Evolutionary conservation across 2,888 invertebrate species (phyloP).

Genomic region (Hedya salicella): DNA sequence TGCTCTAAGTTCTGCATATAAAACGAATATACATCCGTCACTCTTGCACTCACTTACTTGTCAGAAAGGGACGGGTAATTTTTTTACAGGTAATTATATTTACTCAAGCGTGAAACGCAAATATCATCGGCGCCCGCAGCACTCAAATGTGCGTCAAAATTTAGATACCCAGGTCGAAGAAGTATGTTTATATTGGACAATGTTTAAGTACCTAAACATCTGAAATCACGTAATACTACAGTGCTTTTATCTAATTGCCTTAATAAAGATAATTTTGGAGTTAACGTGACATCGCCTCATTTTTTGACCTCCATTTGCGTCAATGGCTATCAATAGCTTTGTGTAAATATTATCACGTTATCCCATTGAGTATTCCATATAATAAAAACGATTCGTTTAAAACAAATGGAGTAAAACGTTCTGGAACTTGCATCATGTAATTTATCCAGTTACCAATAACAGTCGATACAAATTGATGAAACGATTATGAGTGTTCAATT

Average conservation of each 20-base stretch:
- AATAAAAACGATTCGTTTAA: constrained; percentile 16
- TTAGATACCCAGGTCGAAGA: too few species aligned
- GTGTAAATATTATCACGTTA: constrained; percentile 43
- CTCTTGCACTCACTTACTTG: too few species aligned
- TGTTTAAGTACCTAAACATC: too few species aligned
- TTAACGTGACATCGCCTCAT: constrained; percentile 47
- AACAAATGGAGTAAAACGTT: constrained; percentile 18
- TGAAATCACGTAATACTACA: too few species aligned
- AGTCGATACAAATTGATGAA: constrained; percentile 59
- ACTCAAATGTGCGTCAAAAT: too few species aligned
- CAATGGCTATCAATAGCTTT: constrained; percentile 63
- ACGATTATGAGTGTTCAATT: constrained; percentile 59
- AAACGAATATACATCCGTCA: too few species aligned
- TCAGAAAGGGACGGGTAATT: too few species aligned
- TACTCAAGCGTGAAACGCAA: too few species aligned
- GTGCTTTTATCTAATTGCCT: constrained; percentile 19
- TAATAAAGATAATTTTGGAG: constrained; percentile 37
- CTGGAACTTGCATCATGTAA: constrained; percentile 29
- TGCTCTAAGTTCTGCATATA: too few species aligned
- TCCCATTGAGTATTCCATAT: constrained; percentile 22
- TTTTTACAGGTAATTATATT: too few species aligned
- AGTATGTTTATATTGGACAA: too few species aligned
- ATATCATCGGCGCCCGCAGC: too few species aligned
- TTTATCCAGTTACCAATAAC: constrained; percentile 46
- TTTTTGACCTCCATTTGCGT: constrained; percentile 63